These are phyloP conservation scores for Drosophila chauvacae DNA, from an alignment of 1,140 invertebrate genomes.

Conservation along the genomic window DNA sequence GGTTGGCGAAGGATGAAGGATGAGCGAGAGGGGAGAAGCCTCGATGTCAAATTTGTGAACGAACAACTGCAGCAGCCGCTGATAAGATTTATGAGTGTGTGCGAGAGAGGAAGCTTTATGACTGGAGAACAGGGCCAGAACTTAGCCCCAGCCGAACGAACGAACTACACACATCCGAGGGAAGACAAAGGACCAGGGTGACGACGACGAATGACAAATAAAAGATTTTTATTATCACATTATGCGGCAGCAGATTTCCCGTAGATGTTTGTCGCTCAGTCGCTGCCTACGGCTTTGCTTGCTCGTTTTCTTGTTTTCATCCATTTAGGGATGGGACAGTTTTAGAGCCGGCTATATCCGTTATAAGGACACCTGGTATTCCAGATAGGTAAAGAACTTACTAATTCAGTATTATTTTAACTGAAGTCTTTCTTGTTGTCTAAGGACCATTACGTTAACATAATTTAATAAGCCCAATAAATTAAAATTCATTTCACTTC, in stretches of 20 bases:
- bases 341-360: not conserved
- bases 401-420: not conserved
- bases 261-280: constrained; percentile 42
- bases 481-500: not conserved
- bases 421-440: not conserved
- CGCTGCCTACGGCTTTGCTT: constrained; percentile 20
- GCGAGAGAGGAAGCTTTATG: constrained; percentile 35
- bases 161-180: constrained; percentile 47
- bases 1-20: not conserved
- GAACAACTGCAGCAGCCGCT: constrained; percentile 70
- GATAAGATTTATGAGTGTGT: constrained; percentile 72
- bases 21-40: not conserved
- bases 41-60: constrained; percentile 71
- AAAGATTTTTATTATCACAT: constrained; percentile 82
- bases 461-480: not conserved
- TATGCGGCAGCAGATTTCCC: constrained; percentile 78
- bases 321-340: constrained; percentile 23
- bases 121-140: constrained; percentile 8
- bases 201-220: constrained; percentile 72
- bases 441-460: not conserved
- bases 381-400: too few species aligned
- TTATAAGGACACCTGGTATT: not conserved
- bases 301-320: constrained; percentile 8
- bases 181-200: constrained; percentile 29
- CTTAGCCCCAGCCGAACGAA: constrained; percentile 9